Evolutionary conservation across 2,797 vertebrate species (phyloP).

Genomic region (Macroramphosus scolopax): DNA sequence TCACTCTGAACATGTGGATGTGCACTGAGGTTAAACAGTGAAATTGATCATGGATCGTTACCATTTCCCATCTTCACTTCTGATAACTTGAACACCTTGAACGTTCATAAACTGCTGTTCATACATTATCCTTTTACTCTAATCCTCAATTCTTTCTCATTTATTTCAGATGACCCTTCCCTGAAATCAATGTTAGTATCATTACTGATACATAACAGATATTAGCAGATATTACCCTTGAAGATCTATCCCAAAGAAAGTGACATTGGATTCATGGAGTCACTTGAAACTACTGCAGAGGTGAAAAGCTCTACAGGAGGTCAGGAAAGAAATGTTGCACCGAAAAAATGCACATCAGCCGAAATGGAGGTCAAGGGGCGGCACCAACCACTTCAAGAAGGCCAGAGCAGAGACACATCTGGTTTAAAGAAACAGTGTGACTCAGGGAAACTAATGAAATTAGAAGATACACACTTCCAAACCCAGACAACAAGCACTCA

Average conservation of each 20-base stretch:
- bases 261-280: constrained; percentile 87
- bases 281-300: constrained; percentile 86
- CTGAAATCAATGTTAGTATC: constrained; percentile 76
- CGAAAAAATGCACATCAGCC: constrained; percentile 80
- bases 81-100: constrained; percentile 6
- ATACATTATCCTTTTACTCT: constrained; percentile 13
- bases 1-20: constrained; percentile 24
- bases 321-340: constrained; percentile 82
- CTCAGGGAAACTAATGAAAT: constrained; percentile 84
- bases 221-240: constrained; percentile 79
- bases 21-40: constrained; percentile 5
- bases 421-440: constrained; percentile 77
- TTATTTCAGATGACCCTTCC: constrained; percentile 74
- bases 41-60: not conserved
- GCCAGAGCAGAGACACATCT: constrained; percentile 70
- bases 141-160: constrained; percentile 50
- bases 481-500: constrained; percentile 58
- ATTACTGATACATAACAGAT: constrained; percentile 81
- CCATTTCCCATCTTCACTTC: not conserved
- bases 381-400: constrained; percentile 78
- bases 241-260: constrained; percentile 72
- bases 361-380: constrained; percentile 81
- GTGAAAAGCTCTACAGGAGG: constrained; percentile 86
- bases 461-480: constrained; percentile 82
- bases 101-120: constrained; percentile 8